Base-by-base conservation (phyloP, 1,140 invertebrate genomes). In the Drosophila insularis region DNA sequence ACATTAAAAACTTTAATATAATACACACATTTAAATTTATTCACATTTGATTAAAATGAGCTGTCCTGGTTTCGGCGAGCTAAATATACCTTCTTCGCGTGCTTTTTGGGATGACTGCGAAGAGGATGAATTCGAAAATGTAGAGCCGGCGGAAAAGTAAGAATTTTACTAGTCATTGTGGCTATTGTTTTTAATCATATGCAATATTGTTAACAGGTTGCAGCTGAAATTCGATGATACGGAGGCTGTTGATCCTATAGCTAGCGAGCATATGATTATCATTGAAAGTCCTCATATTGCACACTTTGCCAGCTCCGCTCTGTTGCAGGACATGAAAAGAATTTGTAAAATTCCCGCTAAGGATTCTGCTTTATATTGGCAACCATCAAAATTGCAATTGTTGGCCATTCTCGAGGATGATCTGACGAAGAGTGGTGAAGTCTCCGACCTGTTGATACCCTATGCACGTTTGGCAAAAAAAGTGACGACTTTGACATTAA, bases 81-180 rank as follows among this genome's bases (percentile, higher is more conserved):
- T 91, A 7, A 87, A 89, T 35, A 89, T 91, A 32, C 90, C 90
- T 0, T 90, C 90, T 6, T 91, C 90, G 6, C 72, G 90, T 8
- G 90, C 90, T 4, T 91, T 91, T 54, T 91, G 90, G 90, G 90
- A 91, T 63, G 90, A 90, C 19, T 91, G 90, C 35, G 90, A 91
- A 5, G 90, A 91, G 59, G 89, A 90, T 56, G 90, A 91, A 39
- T 72, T 81, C 7, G 79, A 87, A 1, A 84, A 50, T 58, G 58
- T 74, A 2, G 60, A 76, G 37, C 68, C 66, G 46, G 75, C 70
- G 1, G 59, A 78, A 31, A 85, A 80, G 80, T 89, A 55, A 70
- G 71, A 14, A 32, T 32, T 61, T 19, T 39, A 11, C 11, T 11
- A 4, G 43, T 50, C 43, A 21, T 14, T 74, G 43, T 46, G 6